phyloP scores from a whole-genome alignment of 1,140 invertebrate genomes.

The Drosophila prosaltans region DNA sequence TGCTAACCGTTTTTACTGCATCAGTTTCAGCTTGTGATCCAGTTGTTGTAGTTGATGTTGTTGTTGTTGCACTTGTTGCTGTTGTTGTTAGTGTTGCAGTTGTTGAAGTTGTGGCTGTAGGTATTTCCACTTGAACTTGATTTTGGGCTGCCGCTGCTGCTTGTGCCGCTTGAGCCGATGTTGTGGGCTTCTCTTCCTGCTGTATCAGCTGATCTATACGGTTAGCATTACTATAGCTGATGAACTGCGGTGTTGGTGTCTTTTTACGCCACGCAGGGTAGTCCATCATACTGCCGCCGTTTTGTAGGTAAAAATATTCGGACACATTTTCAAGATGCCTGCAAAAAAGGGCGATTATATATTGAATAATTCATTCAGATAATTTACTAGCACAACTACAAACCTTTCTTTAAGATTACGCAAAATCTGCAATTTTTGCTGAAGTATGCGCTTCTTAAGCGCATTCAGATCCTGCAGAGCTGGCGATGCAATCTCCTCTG shows the following conservation, averaged over 20 bases:
- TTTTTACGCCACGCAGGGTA: constrained; percentile 92
- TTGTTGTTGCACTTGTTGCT: constrained; percentile 3
- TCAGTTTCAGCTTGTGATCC: constrained; percentile 30
- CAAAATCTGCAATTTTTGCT: constrained; percentile 78
- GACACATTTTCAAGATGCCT: constrained; percentile 91
- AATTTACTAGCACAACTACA: neutral
- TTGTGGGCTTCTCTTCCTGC: constrained; percentile 76
- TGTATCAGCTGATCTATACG: constrained; percentile 87
- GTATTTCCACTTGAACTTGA: constrained; percentile 31
- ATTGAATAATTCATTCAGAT: neutral
- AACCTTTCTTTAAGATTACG: constrained; percentile 83
- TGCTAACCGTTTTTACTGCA: constrained; percentile 66
- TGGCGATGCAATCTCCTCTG: constrained; percentile 49
- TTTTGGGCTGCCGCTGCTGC: constrained; percentile 42
- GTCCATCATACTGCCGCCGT: constrained; percentile 94
- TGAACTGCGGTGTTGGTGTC: constrained; percentile 88
- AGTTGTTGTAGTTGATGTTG: constrained; percentile 32
- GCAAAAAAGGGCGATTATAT: neutral
- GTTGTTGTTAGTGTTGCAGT: constrained; percentile 33
- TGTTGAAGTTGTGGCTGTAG: constrained; percentile 19
- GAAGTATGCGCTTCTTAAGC: constrained; percentile 80
- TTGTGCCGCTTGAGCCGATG: constrained; percentile 61
- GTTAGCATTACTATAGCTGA: constrained; percentile 90
- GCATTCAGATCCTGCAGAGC: constrained; percentile 72
- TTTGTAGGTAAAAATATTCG: constrained; percentile 93